A percentile compares a stretch with the other conserved stretches of the same genome.
phyloP scores from a whole-genome alignment of 2,888 invertebrate species.

The Ypsolopha scabrella region DNA sequence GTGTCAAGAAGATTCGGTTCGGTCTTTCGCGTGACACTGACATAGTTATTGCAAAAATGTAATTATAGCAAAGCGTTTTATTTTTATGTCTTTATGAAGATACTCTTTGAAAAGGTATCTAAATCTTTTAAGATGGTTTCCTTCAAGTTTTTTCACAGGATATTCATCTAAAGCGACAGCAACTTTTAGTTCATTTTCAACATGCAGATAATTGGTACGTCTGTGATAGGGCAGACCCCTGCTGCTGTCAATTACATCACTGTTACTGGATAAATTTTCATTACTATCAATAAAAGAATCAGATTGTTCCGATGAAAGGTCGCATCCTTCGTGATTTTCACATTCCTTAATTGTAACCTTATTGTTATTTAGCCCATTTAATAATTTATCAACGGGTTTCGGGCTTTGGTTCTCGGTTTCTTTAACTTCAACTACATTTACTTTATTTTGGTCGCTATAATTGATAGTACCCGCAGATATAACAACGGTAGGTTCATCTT shows the following conservation, averaged over 20 bases:
- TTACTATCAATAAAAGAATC: constrained; percentile 40
- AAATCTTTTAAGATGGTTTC: constrained; percentile 45
- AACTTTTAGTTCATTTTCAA: constrained; percentile 50
- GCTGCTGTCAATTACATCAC: constrained; percentile 48
- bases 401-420: no score
- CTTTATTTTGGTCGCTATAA: no score
- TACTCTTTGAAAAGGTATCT: constrained; percentile 56
- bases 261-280: constrained; percentile 34
- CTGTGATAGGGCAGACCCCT: constrained; percentile 56
- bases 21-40: no score
- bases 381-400: no score
- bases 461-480: no score
- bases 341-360: constrained; percentile 5
- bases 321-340: constrained; percentile 11
- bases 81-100: constrained; percentile 50
- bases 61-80: constrained; percentile 30
- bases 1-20: no score
- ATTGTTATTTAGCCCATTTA: no score
- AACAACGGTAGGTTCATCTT: no score
- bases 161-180: constrained; percentile 53
- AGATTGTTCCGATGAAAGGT: constrained; percentile 37
- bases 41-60: no score
- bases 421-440: no score
- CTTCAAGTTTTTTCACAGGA: constrained; percentile 51
- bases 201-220: constrained; percentile 53